A percentile compares a stretch with the other conserved stretches of the same genome.
Conservation (phyloP, 2,888 invertebrate species). For the Nomada flava region DNA sequence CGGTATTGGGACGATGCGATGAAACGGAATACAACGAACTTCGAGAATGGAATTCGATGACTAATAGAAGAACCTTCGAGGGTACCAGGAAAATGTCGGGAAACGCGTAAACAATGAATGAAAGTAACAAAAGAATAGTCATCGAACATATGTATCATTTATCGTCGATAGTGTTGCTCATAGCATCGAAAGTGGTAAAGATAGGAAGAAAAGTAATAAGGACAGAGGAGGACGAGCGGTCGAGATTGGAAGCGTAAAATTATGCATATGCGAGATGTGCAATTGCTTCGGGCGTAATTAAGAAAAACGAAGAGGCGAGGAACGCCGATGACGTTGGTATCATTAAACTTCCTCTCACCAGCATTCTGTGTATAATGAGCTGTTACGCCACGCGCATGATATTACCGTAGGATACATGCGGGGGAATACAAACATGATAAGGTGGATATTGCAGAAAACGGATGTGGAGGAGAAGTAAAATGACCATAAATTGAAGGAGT, state of each 20-base stretch:
- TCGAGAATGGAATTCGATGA: slow-evolving; percentile 35
- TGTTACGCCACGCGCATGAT: slow-evolving; percentile 49
- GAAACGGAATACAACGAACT: slow-evolving; percentile 31
- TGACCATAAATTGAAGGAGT: slow-evolving; percentile 19
- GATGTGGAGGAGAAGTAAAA: not conserved
- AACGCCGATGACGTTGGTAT: slow-evolving; percentile 53
- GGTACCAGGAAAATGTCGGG: not conserved
- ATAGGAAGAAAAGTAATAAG: not conserved
- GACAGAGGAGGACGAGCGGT: slow-evolving; percentile 23
- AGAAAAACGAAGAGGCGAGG: slow-evolving; percentile 53
- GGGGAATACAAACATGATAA: slow-evolving; percentile 27
- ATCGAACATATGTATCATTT: not conserved
- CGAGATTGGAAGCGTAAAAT: slow-evolving; percentile 7
- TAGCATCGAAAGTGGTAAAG: not conserved
- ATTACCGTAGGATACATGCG: slow-evolving; percentile 30
- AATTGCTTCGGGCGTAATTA: slow-evolving; percentile 46
- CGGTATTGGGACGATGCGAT: slow-evolving; percentile 5
- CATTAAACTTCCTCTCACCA: slow-evolving; percentile 60
- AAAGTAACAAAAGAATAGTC: not conserved
- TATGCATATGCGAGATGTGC: slow-evolving; percentile 25
- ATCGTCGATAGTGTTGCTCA: not conserved
- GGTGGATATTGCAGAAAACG: slow-evolving; percentile 28
- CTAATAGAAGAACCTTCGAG: not conserved
- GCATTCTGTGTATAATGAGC: slow-evolving; percentile 52
- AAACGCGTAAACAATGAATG: not conserved